phyloP scores from a whole-genome alignment of 2,797 vertebrate species.

The Peromyscus nudipes region DNA sequence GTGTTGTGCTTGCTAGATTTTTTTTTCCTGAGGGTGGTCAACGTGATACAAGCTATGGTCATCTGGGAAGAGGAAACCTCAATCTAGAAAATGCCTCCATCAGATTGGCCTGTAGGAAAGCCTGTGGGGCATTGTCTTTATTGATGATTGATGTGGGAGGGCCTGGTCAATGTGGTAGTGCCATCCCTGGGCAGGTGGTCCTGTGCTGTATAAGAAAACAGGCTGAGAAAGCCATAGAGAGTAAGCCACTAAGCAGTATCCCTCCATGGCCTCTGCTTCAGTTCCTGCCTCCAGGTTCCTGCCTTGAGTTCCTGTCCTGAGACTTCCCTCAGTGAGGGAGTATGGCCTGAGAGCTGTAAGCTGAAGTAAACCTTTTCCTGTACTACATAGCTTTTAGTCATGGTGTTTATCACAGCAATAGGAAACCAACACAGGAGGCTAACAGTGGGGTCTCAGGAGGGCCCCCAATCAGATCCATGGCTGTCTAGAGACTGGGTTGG shows the following conservation, averaged over 20 bases:
- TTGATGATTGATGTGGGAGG: not conserved
- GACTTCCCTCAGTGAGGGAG: not conserved
- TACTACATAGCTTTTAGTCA: not conserved
- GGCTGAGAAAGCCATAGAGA: not conserved
- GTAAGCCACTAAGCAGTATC: not conserved
- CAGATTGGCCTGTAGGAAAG: not conserved
- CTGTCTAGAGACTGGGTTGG: not conserved
- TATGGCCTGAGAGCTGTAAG: not conserved
- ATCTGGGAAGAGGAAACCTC: not conserved
- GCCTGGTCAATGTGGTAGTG: not conserved
- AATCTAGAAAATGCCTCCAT: not conserved
- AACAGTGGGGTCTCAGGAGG: not conserved
- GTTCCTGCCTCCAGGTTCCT: not conserved
- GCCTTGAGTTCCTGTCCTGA: not conserved
- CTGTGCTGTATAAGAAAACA: not conserved
- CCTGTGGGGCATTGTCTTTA: not conserved
- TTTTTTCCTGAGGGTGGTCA: not conserved
- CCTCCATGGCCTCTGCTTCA: not conserved
- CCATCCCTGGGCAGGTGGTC: not conserved
- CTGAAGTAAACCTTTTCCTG: not conserved
- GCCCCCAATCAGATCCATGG: fast-evolving
- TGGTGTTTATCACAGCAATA: not conserved
- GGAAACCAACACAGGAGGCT: not conserved
- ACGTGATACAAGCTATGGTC: not conserved
- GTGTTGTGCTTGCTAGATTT: not conserved